A percentile compares a stretch with the other conserved stretches of the same genome.
Conservation (phyloP, 2,113 vertebrate species). For the Epinephelus fuscoguttatus region DNA sequence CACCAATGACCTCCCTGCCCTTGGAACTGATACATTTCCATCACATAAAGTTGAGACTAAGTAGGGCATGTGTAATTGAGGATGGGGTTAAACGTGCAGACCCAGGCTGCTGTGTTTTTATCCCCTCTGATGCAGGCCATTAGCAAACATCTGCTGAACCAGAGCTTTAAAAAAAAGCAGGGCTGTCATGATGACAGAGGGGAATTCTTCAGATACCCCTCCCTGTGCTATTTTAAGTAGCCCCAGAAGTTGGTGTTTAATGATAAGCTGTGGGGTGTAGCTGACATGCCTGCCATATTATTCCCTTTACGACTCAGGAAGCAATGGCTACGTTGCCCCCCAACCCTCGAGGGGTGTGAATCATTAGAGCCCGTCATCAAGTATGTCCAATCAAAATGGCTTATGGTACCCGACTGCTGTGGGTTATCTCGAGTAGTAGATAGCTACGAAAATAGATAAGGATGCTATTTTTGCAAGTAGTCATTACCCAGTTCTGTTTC, state of each 20-base stretch:
- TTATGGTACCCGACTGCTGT: conserved; percentile 26
- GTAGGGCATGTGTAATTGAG: conserved; percentile 33
- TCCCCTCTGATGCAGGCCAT: conserved; percentile 59
- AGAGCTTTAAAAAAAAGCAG: conserved; percentile 57
- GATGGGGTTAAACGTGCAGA: conserved; percentile 59
- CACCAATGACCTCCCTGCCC: conserved; percentile 21
- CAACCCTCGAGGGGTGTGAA: conserved; percentile 46
- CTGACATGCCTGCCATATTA: conserved; percentile 72
- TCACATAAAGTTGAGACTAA: conserved; percentile 23
- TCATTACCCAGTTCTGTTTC: conserved; percentile 47
- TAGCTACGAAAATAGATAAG: conserved; percentile 51
- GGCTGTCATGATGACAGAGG: conserved; percentile 44
- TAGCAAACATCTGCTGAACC: conserved; percentile 71
- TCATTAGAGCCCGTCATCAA: conserved; percentile 64
- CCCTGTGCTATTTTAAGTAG: conserved; percentile 78
- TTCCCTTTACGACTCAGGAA: conserved; percentile 69
- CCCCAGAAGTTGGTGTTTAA: conserved; percentile 70
- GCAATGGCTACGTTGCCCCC: conserved; percentile 26
- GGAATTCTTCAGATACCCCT: conserved; percentile 67
- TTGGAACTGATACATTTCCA: conserved; percentile 44
- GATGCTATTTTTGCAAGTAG: conserved; percentile 53
- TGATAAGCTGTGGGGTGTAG: conserved; percentile 74
- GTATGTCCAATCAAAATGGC: conserved; percentile 62
- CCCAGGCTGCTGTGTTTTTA: conserved; percentile 41
- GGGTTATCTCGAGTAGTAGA: conserved; percentile 60